A percentile compares a stretch with the other conserved stretches of the same genome.
These are phyloP conservation scores for Girardinus metallicus DNA, from an alignment of 2,797 vertebrate genomes.

Conservation along the genomic window DNA sequence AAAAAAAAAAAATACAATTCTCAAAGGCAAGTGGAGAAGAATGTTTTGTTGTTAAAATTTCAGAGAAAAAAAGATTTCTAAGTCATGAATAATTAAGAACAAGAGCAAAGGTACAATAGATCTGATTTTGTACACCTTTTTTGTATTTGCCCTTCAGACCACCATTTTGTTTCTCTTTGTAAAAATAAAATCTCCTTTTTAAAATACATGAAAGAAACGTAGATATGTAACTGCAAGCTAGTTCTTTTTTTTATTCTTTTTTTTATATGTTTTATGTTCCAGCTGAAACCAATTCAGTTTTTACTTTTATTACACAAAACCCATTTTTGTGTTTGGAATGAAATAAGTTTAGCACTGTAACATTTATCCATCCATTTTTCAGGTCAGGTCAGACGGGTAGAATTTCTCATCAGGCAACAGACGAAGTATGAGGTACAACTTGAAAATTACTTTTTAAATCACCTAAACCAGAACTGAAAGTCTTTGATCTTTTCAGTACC, in stretches of 20 bases:
- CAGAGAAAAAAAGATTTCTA: no score
- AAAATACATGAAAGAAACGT: not conserved
- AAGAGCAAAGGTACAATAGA: not conserved
- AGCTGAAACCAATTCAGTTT: not conserved
- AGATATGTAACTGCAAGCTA: not conserved
- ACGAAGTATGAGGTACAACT: not conserved
- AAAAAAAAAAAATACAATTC: not conserved
- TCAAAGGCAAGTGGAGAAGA: not conserved
- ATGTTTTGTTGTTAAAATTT: not conserved
- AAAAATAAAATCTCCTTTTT: not conserved
- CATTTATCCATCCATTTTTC: not conserved
- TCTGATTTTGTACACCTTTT: not conserved
- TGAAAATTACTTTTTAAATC: slow-evolving; percentile 2
- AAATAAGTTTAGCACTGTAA: not conserved
- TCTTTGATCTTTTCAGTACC: not conserved
- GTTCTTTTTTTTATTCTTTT: not conserved
- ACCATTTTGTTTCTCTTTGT: not conserved
- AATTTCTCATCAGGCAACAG: not conserved
- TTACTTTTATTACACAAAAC: not conserved
- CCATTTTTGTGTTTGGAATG: not conserved
- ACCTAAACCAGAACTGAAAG: slow-evolving; percentile 4
- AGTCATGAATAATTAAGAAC: not conserved
- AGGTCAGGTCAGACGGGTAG: not conserved
- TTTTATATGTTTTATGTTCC: not conserved
- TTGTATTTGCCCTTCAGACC: not conserved